Evolutionary conservation across 2,888 invertebrate species (phyloP).

Genomic region (Drosophila putrida): DNA sequence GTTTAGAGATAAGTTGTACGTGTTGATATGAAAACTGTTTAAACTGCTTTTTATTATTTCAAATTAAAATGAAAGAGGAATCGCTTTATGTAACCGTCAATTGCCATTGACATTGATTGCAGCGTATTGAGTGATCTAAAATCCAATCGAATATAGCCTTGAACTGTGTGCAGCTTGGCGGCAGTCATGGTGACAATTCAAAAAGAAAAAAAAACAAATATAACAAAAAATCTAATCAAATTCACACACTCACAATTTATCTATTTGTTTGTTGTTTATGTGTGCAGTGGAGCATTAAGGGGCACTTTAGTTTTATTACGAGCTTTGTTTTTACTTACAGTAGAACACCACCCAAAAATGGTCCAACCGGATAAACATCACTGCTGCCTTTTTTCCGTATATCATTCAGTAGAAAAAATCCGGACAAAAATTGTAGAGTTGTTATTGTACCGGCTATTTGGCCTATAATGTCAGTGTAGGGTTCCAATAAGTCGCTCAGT

Average conservation of each 20-base stretch:
- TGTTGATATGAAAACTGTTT: slow-evolving; percentile 31
- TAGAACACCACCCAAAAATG: slow-evolving; percentile 91
- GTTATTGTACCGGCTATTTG: slow-evolving; percentile 91
- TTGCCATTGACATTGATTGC: slow-evolving; percentile 36
- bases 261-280: slow-evolving; percentile 15
- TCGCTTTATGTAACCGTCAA: slow-evolving; percentile 53
- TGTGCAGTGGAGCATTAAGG: slow-evolving; percentile 37
- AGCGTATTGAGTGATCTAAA: slow-evolving; percentile 4
- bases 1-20: slow-evolving; percentile 44
- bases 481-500: slow-evolving; percentile 79
- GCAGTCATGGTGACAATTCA: slow-evolving; percentile 68
- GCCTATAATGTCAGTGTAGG: slow-evolving; percentile 85
- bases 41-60: not conserved
- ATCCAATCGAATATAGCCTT: slow-evolving; percentile 34
- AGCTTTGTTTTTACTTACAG: slow-evolving; percentile 88
- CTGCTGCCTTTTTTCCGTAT: slow-evolving; percentile 90
- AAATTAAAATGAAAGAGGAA: not conserved
- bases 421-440: slow-evolving; percentile 93
- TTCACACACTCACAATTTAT: slow-evolving; percentile 30
- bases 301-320: slow-evolving; percentile 10
- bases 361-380: slow-evolving; percentile 88
- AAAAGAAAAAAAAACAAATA: slow-evolving; percentile 23
- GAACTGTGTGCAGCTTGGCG: slow-evolving; percentile 49
- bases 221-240: slow-evolving; percentile 65
- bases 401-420: slow-evolving; percentile 90